Base-by-base conservation (phyloP, 2,888 invertebrate genomes). In the Aphodius granarius region DNA sequence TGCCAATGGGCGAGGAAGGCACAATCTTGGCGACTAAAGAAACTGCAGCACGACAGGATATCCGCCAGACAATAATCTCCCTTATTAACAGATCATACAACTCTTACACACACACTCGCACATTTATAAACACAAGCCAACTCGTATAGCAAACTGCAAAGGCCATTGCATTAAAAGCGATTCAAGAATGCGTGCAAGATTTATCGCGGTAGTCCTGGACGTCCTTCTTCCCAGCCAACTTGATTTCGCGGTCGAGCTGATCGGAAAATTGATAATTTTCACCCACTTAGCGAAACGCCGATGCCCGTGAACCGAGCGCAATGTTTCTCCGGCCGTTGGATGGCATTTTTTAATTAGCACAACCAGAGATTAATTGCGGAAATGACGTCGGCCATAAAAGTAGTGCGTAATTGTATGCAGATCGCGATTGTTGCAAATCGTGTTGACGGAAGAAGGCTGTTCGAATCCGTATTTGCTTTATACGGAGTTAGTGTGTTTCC, bases 11-110 rank as follows among this genome's bases (percentile, higher is more conserved):
- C 43, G 13, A 43, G 43, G 43, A 43, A 43, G 13, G 43, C 9
- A 43, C 13, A 13, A 43, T 13, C 9, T 43, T 43, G 43, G 18
- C 20, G 22, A 68, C 13, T 21, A 68, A 3, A n/a, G n/a, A 20
- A 15, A 68, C 68, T 19, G n/a, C 68, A 9, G n/a, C 68, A 21
- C 16, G n/a, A 68, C 68, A 68, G 68, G 68, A 68, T 68, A 68
- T 68, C 68, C 68, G 68, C 68, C 68, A 68, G 68, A 68, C 68
- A 68, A 68, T 68, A 68, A 68, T 68, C 68, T 68, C 21, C 66
- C 21, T 68, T 22, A 68, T 19, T 21, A 21, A 19, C 68, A 19
- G 20, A 68, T 21, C 22, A 19, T 19, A n/a, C 20, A 19, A n/a
- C 19, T 5, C 22, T 16, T 9, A 5, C 22, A 19, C 22, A 68